Conservation (phyloP, 2,888 invertebrate genomes). For the Monoplex corrugatus region DNA sequence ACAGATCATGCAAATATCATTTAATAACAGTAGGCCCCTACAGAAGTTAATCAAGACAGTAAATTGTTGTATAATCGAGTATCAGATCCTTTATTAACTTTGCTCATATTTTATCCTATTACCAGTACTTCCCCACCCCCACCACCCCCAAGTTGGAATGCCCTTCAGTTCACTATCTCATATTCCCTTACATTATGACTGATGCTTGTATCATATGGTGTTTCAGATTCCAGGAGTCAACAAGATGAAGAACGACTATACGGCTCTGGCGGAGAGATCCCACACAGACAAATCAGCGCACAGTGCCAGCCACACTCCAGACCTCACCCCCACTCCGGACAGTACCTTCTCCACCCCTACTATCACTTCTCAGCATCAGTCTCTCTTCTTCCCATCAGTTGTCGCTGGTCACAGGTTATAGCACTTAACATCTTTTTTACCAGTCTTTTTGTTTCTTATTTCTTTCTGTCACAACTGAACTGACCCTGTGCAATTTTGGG, state of each 20-base stretch:
- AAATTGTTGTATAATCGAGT: too few relatives aligned
- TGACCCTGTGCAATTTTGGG: too few relatives aligned
- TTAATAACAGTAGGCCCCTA: too few relatives aligned
- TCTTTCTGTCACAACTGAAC: too few relatives aligned
- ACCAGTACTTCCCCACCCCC: background rate
- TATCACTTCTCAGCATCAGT: background rate
- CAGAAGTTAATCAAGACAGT: too few relatives aligned
- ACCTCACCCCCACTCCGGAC: background rate
- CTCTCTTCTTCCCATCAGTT: background rate
- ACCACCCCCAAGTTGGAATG: background rate
- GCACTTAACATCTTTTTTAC: too few relatives aligned
- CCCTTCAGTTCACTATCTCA: background rate
- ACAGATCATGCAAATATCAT: too few relatives aligned
- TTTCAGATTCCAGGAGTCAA: slow-evolving; percentile 12
- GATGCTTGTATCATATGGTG: background rate
- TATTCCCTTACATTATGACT: background rate
- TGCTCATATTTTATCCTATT: background rate
- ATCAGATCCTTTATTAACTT: background rate
- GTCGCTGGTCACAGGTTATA: background rate
- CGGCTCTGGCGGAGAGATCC: background rate
- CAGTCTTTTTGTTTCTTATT: too few relatives aligned
- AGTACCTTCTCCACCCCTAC: background rate
- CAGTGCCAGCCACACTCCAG: background rate
- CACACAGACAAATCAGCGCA: background rate
- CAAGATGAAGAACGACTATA: slow-evolving; percentile 25